Percentiles rank a stretch among this genome's conserved stretches.
phyloP scores from a whole-genome alignment of 1,140 invertebrate species.

The Apis florea region DNA sequence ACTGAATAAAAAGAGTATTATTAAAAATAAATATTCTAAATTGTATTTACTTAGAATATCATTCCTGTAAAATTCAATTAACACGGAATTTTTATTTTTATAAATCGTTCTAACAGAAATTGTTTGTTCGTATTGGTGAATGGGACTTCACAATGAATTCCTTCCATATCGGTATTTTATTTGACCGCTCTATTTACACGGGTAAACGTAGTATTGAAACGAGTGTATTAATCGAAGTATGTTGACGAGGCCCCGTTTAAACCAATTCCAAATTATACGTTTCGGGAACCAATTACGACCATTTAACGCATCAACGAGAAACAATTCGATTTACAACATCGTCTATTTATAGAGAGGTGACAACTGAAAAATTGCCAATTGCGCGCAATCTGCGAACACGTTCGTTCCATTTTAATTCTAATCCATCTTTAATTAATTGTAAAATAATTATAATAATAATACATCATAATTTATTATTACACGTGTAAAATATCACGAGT shows the following conservation, averaged over 20 bases:
- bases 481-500: neutral
- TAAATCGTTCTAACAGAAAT: neutral
- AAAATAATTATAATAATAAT: neutral
- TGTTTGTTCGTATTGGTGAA: neutral
- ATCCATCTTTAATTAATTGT: neutral
- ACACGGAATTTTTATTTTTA: neutral
- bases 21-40: no score
- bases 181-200: neutral
- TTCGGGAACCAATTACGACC: conserved; percentile 1
- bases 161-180: neutral
- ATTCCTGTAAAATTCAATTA: neutral
- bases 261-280: conserved; percentile 8
- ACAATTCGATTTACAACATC: neutral
- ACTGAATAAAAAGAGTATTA: no score
- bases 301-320: neutral
- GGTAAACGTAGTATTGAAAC: neutral
- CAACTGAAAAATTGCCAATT: neutral
- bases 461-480: neutral
- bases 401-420: neutral
- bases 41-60: no score
- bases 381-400: neutral
- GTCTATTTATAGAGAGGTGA: neutral
- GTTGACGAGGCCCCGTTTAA: neutral
- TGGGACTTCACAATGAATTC: neutral
- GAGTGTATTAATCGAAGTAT: conserved; percentile 1